Conservation (phyloP, 2,888 invertebrate genomes). For the Pandemis cinnamomeana region DNA sequence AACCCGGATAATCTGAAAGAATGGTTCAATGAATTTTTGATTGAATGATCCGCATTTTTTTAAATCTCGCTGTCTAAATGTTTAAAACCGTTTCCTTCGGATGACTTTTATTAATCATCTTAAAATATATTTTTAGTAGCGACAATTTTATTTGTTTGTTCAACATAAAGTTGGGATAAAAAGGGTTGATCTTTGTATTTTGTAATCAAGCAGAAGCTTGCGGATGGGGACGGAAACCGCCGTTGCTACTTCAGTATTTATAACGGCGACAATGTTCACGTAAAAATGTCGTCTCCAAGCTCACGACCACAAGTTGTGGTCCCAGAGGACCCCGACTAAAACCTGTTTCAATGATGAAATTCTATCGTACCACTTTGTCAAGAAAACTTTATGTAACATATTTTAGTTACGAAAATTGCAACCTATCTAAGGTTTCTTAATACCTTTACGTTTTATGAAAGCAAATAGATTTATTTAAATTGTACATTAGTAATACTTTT, state of each 20-base stretch:
- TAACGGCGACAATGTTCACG: constrained; percentile 40
- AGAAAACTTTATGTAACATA: constrained; percentile 45
- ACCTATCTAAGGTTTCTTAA: neutral
- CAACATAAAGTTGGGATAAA: neutral
- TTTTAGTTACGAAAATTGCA: neutral
- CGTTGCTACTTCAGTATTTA: constrained; percentile 40
- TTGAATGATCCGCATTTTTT: constrained; percentile 54
- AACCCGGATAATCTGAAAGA: constrained; percentile 62
- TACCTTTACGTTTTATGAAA: no score
- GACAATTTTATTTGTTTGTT: constrained; percentile 2
- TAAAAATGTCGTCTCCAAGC: constrained; percentile 39
- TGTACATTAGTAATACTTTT: neutral
- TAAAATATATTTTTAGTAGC: constrained; percentile 11
- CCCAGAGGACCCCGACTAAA: constrained; percentile 35
- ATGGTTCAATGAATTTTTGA: constrained; percentile 65
- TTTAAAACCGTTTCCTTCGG: constrained; percentile 13
- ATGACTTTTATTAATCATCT: constrained; percentile 20
- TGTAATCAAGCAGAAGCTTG: constrained; percentile 34
- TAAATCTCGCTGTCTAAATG: constrained; percentile 22
- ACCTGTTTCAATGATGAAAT: constrained; percentile 38
- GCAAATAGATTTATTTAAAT: neutral
- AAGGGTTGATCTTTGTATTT: constrained; percentile 18
- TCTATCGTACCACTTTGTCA: constrained; percentile 49
- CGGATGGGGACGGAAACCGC: constrained; percentile 4
- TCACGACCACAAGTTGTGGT: constrained; percentile 33